Percentiles rank a stretch among this genome's conserved stretches.
Conservation (phyloP, 2,113 vertebrate genomes). For the Podarcis muralis region DNA sequence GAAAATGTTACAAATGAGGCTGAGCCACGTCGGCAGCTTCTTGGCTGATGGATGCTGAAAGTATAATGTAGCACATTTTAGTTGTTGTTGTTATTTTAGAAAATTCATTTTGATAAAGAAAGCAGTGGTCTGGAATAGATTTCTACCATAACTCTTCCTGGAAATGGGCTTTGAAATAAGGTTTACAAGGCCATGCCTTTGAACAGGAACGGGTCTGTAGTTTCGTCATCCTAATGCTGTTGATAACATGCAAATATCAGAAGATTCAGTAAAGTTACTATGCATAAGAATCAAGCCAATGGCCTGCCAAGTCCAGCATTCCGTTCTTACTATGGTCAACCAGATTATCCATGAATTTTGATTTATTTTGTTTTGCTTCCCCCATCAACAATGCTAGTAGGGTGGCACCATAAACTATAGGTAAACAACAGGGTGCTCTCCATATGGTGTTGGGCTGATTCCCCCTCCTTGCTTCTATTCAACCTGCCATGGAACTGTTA, state of each 20-base stretch:
- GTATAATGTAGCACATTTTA: background rate
- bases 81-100: background rate
- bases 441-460: background rate
- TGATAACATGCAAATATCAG: background rate
- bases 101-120: constrained; percentile 33
- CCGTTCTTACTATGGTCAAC: too few relatives aligned
- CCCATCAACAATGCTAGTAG: too few relatives aligned
- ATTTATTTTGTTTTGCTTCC: background rate
- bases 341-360: too few relatives aligned
- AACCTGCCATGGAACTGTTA: background rate
- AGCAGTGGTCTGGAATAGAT: constrained; percentile 26
- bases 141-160: background rate
- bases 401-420: too few relatives aligned
- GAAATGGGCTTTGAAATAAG: background rate
- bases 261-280: background rate
- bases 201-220: background rate
- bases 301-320: too few relatives aligned
- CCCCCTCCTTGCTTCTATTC: background rate
- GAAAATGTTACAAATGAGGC: constrained; percentile 3
- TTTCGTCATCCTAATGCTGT: background rate
- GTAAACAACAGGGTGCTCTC: background rate
- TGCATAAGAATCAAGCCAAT: too few relatives aligned
- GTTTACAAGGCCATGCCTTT: background rate
- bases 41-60: constrained; percentile 27
- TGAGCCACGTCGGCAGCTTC: background rate